Evolutionary conservation across 2,888 invertebrate species (phyloP).

Genomic region (Arge pagana): DNA sequence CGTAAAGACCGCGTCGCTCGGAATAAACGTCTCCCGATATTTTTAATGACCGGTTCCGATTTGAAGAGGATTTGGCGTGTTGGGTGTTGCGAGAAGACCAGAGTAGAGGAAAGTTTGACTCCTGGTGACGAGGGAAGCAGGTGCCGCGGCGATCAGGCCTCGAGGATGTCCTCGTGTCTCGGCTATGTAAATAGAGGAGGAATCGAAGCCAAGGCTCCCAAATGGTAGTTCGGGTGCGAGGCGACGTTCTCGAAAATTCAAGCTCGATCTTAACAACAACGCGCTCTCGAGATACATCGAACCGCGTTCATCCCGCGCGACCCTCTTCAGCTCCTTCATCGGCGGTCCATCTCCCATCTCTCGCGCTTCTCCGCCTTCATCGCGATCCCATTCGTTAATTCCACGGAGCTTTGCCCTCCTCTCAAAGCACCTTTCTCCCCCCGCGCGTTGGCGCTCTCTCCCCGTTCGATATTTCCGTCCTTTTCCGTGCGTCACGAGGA

Average conservation of each 20-base stretch:
- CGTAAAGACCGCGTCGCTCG: slow-evolving; percentile 10
- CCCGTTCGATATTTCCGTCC: slow-evolving; percentile 45
- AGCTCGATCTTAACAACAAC: slow-evolving; percentile 33
- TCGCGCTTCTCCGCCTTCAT: slow-evolving; percentile 9
- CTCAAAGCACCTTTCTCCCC: slow-evolving; percentile 8
- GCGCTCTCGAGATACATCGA: slow-evolving; percentile 22
- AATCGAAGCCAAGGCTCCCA: slow-evolving; percentile 25
- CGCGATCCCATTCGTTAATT: slow-evolving; percentile 41
- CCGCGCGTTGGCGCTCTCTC: slow-evolving; percentile 30
- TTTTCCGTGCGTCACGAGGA: slow-evolving; percentile 41
- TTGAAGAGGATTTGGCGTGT: not conserved
- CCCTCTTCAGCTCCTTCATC: not conserved
- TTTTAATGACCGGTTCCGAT: slow-evolving; percentile 1
- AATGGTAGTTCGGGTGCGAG: not conserved
- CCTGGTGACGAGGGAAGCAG: slow-evolving; percentile 4
- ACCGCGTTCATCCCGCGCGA: slow-evolving; percentile 6
- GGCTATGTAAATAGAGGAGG: slow-evolving; percentile 27
- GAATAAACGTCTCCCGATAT: not conserved
- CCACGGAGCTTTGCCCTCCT: slow-evolving; percentile 38
- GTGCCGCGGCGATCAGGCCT: not conserved
- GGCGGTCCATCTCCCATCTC: not conserved
- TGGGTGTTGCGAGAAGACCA: not conserved
- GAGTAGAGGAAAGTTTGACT: not conserved
- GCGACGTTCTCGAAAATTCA: slow-evolving; percentile 30
- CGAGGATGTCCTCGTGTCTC: slow-evolving; percentile 19